Evolutionary conservation across 2,888 invertebrate species (phyloP), one percentile per base, ranked within the genome.

Genomic region (Drosophila diplacantha): DNA sequence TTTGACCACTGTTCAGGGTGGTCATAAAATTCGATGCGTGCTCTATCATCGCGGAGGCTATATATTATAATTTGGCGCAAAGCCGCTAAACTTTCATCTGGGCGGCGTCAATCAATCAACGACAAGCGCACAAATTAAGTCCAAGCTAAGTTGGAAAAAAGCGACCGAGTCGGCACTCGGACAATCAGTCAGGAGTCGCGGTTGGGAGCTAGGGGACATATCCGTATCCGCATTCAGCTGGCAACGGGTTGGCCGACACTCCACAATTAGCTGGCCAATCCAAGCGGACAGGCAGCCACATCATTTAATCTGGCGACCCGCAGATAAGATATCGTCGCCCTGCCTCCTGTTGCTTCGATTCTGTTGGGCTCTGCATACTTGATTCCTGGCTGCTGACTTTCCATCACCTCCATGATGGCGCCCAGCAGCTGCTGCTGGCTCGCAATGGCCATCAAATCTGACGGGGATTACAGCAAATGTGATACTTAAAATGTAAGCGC

Each of bases 41-140:
- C 71, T 69, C 79, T 66, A 73, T 78, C 81, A 69, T 62, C 64
- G 54, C 63, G 43, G 22, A 52, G 73, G 20, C 43, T 64, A 81
- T 77, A 70, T 78, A 71, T 78, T 81, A 81, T 78, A 81, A 81
- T 79, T 79, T 73, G 71, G 69, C 69, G 64, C 64, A 79, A 81
- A 79, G 73, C 79, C 79, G 81, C 75, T 69, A 65, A 78, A 78
- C 81, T 78, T 81, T 75, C 75, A 74, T 78, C 74, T 66, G 75
- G 63, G 61, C 59, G 68, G 61, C 68, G 74, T 77, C 79, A 81
- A 79, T 79, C 79, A 79, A 79, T 82, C 79, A 79, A 80, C 72
- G 77, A 75, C 80, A 79, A 73, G 67, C 64, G 61, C 75, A 78
- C 81, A 76, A 79, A 79, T 81, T 79, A 79, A 81, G 76, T 81